These are phyloP conservation scores for Pangasianodon gigas DNA, from an alignment of 2,113 vertebrate species.

Conservation along the genomic window DNA sequence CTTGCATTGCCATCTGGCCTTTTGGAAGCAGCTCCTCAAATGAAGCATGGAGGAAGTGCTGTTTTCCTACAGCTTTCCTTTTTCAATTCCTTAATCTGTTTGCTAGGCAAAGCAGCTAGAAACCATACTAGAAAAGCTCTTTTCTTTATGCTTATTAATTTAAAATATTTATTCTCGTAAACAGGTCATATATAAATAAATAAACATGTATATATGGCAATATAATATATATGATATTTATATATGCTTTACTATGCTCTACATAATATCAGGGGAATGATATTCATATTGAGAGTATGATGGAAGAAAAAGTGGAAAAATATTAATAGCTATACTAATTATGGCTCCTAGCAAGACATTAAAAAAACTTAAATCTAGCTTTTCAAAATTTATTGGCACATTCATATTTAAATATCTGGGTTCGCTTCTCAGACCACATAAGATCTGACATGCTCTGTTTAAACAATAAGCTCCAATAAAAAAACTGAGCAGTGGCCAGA, in stretches of 20 bases:
- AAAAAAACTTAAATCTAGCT: background rate
- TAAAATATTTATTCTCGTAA: background rate
- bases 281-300: background rate
- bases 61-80: slow-evolving; percentile 20
- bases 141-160: background rate
- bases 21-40: slow-evolving; percentile 69
- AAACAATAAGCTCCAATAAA: background rate
- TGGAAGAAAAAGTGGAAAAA: background rate
- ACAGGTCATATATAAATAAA: background rate
- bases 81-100: slow-evolving; percentile 49
- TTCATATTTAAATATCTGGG: background rate
- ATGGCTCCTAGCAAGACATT: background rate
- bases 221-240: background rate
- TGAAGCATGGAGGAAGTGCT: slow-evolving; percentile 55
- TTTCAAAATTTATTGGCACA: background rate
- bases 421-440: background rate
- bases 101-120: slow-evolving; percentile 22
- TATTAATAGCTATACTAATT: background rate
- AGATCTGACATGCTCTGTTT: background rate
- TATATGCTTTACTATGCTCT: background rate
- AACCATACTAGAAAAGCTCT: background rate
- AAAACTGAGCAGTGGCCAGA: slow-evolving; percentile 33
- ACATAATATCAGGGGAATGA: background rate
- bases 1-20: slow-evolving; percentile 77
- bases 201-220: background rate